phyloP scores from a whole-genome alignment of 2,888 invertebrate genomes.

The Lordiphosa andalusiaca region DNA sequence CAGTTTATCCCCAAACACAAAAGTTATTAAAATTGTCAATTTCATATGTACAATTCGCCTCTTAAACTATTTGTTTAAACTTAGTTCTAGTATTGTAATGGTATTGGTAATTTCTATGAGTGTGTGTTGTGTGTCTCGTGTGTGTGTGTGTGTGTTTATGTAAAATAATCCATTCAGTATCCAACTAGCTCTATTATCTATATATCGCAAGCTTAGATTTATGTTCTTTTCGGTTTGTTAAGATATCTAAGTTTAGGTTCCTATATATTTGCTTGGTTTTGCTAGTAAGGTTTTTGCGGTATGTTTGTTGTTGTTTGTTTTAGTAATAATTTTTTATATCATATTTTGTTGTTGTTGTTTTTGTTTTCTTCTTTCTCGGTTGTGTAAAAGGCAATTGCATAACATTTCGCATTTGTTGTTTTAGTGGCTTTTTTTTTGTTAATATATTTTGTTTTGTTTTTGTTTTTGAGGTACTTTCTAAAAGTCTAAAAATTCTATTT shows the following conservation, averaged over 20 bases:
- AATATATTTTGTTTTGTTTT: slow-evolving; percentile 19
- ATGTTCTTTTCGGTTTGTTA: slow-evolving; percentile 22
- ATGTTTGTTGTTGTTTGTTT: slow-evolving; percentile 45
- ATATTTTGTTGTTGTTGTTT: slow-evolving; percentile 15
- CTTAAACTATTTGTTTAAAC: slow-evolving; percentile 27
- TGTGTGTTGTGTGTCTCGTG: slow-evolving; percentile 25
- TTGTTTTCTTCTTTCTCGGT: slow-evolving; percentile 21
- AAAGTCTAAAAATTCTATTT: slow-evolving; percentile 58
- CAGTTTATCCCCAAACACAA: background rate
- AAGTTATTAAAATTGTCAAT: background rate
- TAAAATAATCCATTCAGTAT: background rate
- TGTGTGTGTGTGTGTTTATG: slow-evolving; percentile 8
- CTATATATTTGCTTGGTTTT: slow-evolving; percentile 60
- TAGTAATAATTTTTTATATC: slow-evolving; percentile 7
- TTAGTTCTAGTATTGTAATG: slow-evolving; percentile 17
- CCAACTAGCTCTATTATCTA: slow-evolving; percentile 23
- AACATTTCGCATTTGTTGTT: slow-evolving; percentile 33
- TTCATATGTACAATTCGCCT: slow-evolving; percentile 13
- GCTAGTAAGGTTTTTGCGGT: slow-evolving; percentile 71
- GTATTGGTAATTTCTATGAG: slow-evolving; percentile 34
- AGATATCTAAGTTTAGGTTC: slow-evolving; percentile 26
- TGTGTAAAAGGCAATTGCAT: slow-evolving; percentile 45
- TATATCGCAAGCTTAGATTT: slow-evolving; percentile 30
- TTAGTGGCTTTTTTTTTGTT: slow-evolving; percentile 13
- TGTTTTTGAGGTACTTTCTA: slow-evolving; percentile 61